phyloP scores from a whole-genome alignment of 1,140 invertebrate species.

The Homalodisca vitripennis region DNA sequence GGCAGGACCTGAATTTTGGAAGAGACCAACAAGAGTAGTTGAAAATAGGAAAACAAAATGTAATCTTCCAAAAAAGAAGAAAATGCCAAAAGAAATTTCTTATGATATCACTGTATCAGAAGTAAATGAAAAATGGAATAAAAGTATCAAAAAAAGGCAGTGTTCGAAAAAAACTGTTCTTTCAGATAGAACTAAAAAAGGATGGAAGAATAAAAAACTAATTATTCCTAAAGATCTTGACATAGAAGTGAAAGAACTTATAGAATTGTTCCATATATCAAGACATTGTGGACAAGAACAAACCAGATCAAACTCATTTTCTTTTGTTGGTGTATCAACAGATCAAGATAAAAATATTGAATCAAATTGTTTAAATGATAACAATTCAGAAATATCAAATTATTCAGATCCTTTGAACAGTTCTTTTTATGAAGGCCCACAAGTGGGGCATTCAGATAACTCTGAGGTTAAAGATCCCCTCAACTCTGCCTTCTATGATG shows the following conservation, averaged over 20 bases:
- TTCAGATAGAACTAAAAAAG: background rate
- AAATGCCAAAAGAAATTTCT: background rate
- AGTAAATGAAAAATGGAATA: background rate
- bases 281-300: background rate
- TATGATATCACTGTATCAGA: background rate
- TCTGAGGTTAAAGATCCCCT: background rate
- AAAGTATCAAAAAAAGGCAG: background rate
- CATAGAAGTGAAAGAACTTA: background rate
- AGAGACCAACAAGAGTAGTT: background rate
- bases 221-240: background rate
- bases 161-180: no score
- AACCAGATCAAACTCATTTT: background rate
- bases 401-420: background rate
- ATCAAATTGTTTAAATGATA: no score
- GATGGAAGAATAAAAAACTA: slow-evolving; percentile 1
- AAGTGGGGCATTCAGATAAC: background rate
- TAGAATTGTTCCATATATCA: background rate
- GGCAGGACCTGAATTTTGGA: slow-evolving; percentile 9
- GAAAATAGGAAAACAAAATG: background rate
- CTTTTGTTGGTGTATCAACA: no score
- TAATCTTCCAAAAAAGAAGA: slow-evolving; percentile 1
- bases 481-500: slow-evolving; percentile 9
- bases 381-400: no score
- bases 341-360: no score
- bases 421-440: slow-evolving; percentile 4